Evolutionary conservation across 1,140 invertebrate species (phyloP), one percentile per base, ranked within the genome.

Genomic region (Brachionus rotundiformis): DNA sequence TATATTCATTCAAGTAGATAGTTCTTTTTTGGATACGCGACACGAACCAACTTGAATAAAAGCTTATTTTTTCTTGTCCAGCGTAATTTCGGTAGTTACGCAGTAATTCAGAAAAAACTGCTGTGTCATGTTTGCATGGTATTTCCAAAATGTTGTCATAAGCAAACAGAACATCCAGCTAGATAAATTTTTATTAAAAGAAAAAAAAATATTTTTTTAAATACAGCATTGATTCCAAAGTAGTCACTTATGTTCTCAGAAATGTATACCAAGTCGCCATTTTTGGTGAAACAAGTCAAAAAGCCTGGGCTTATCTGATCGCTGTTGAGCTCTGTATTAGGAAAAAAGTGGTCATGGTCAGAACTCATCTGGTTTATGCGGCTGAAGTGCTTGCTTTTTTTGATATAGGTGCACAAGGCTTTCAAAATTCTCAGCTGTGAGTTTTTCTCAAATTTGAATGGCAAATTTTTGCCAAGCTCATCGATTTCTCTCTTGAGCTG

Each of bases 361-460:
- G 5, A 25, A 4, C 11, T 23, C 41, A 27, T 19, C 23, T 73
- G 16, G 19, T 44, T 36, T 8, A 71, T 73, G 36, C 13, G 36
- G 11, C 36, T 25, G 23, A 73, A 73, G 36, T 73, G 68, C 25
- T 73, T 73, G 23, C 44, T 39, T 13, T 73, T 73, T 44, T 73
- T 73, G 6, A 73, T 73, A n/a, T 44, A 73, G 10, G 68, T 73
- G n/a, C 68, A 73, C 23, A 73, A 44, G 19, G 68, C 68, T 73
- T 73, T 73, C 41, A 73, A 3, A 73, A 73, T 73, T 44, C 68
- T 73, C 23, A 73, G 36, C 36, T 73, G 68, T 5, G 68, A 73
- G 25, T 25, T 73, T 44, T 73, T 73, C 41, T 73, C 68, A 44
- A 73, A 73, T 44, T 73, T 73, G 27, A 73, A 73, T 25, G 68